Conservation (phyloP, 1,140 invertebrate genomes). For the Delia radicum region DNA sequence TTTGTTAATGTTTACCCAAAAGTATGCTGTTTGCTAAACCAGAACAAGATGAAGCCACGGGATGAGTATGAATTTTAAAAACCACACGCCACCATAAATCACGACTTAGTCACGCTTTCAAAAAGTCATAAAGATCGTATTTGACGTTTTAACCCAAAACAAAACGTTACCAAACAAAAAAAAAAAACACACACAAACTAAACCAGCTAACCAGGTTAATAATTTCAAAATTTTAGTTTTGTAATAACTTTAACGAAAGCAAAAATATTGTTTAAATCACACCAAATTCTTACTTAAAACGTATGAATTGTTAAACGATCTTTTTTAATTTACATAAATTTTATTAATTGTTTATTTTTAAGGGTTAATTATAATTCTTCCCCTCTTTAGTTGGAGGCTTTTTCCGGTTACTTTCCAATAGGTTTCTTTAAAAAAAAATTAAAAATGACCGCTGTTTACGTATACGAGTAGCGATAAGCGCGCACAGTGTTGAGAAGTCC, state of each 20-base stretch:
- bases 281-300: too few species aligned
- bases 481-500: slow-evolving; percentile 57
- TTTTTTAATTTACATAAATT: background rate
- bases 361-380: background rate
- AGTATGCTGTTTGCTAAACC: background rate
- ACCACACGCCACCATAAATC: slow-evolving; percentile 57
- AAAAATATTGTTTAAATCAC: too few species aligned
- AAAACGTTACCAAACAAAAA: background rate
- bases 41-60: slow-evolving; percentile 21
- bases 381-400: background rate
- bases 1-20: background rate
- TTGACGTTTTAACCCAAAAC: slow-evolving; percentile 39
- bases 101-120: slow-evolving; percentile 56
- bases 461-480: slow-evolving; percentile 30
- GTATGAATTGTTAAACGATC: too few species aligned
- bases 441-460: slow-evolving; percentile 1
- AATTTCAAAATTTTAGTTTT: background rate
- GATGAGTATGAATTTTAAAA: slow-evolving; percentile 54
- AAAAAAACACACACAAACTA: background rate
- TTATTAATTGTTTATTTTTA: background rate
- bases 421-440: background rate
- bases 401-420: background rate
- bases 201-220: background rate
- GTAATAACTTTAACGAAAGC: background rate
- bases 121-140: slow-evolving; percentile 55